Conservation (phyloP, 2,797 vertebrate species). For the Hypotaenidia philippensis region DNA sequence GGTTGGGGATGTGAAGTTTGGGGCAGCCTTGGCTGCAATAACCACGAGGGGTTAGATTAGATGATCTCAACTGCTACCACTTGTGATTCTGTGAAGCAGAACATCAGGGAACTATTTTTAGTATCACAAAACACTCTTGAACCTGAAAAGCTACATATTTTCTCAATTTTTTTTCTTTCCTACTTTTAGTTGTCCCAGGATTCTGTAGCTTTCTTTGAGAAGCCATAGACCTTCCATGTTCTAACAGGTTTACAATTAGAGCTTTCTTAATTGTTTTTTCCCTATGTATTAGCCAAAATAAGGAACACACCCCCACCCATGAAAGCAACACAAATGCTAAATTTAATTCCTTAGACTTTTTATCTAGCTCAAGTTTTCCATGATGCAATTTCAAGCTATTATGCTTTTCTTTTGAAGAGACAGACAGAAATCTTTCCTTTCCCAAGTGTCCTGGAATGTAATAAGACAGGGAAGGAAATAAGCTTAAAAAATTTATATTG, state of each 20-base stretch:
- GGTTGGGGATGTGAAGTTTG: no score
- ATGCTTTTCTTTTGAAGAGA: neutral
- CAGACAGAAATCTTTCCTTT: neutral
- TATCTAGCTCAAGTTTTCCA: neutral
- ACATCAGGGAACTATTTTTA: neutral
- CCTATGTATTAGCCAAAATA: neutral
- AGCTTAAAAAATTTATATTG: constrained; percentile 47
- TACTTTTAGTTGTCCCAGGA: neutral
- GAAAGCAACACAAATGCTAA: neutral
- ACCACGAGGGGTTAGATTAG: no score
- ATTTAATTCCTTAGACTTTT: neutral
- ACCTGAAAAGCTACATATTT: neutral
- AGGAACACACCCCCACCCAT: neutral
- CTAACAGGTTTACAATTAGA: neutral
- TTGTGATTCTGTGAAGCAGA: neutral
- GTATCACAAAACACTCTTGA: neutral
- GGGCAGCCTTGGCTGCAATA: no score
- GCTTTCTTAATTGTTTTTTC: neutral
- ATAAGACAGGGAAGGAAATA: constrained; percentile 9
- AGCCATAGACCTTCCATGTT: neutral
- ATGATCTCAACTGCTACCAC: no score
- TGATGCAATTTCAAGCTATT: neutral
- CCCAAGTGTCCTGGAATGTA: neutral
- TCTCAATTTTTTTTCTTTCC: neutral
- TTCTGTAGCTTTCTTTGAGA: neutral